These are phyloP conservation scores for Darevskia mixta DNA, from an alignment of 2,797 vertebrate species.

Conservation along the genomic window DNA sequence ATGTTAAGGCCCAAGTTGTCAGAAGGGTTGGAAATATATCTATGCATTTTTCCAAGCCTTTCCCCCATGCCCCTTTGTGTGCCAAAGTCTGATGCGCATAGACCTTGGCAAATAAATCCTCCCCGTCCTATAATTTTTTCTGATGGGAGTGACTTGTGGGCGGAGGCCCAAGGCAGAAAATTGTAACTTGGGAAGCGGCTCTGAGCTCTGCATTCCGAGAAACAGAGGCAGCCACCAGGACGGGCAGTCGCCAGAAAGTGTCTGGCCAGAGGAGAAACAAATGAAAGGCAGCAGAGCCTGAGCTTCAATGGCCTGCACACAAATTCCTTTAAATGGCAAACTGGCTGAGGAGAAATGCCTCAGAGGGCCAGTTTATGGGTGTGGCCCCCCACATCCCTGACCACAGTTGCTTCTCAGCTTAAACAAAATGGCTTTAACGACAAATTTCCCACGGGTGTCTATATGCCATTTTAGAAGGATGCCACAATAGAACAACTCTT, in stretches of 20 bases:
- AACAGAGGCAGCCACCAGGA: neutral
- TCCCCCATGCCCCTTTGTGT: neutral
- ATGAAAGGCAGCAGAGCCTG: neutral
- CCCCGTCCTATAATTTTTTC: constrained; percentile 23
- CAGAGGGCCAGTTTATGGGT: constrained; percentile 9
- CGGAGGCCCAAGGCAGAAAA: neutral
- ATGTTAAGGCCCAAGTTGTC: neutral
- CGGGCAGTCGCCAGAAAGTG: neutral
- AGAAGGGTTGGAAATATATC: neutral
- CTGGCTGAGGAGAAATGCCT: neutral
- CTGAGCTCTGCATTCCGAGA: neutral
- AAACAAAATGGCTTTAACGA: constrained; percentile 2
- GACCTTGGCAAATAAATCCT: neutral
- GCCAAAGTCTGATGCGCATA: neutral
- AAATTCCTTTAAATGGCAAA: neutral
- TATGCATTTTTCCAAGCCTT: neutral
- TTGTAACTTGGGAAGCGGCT: constrained; percentile 24
- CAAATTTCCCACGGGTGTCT: neutral
- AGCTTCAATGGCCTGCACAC: neutral
- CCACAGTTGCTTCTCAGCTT: constrained; percentile 7
- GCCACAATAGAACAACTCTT: neutral
- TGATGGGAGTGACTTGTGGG: constrained; percentile 21
- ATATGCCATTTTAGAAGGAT: neutral
- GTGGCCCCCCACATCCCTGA: neutral
- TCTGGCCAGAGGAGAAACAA: neutral